Evolutionary conservation across 2,113 vertebrate genomes (phyloP).

Genomic region (Strix aluco): DNA sequence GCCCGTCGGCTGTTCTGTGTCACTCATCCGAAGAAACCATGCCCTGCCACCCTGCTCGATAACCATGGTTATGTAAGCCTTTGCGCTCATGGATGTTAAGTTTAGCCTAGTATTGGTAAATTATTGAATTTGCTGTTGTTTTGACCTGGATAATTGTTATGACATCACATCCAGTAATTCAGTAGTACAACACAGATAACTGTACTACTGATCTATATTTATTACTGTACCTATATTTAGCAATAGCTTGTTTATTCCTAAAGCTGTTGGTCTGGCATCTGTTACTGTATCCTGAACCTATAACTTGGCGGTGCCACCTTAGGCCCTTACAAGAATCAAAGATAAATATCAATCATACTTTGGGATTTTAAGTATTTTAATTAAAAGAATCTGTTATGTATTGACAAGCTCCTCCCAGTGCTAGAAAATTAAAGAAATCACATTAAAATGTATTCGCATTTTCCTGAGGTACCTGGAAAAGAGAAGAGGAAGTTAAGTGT

Average conservation of each 20-base stretch:
- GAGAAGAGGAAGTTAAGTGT: background rate
- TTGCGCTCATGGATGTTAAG: background rate
- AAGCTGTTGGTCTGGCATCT: background rate
- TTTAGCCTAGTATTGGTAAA: background rate
- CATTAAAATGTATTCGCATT: background rate
- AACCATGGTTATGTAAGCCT: background rate
- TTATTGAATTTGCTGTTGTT: background rate
- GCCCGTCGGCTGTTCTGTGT: background rate
- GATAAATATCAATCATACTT: background rate
- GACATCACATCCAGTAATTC: no score
- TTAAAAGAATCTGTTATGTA: background rate
- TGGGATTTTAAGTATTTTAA: background rate
- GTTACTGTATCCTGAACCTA: background rate
- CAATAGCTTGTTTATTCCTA: background rate
- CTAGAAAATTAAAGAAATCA: background rate
- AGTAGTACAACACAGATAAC: background rate
- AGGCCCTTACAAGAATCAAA: background rate
- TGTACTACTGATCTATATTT: background rate
- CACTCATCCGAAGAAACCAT: no score
- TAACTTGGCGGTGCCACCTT: background rate
- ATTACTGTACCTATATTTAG: background rate
- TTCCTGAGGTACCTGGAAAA: background rate
- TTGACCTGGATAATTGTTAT: background rate
- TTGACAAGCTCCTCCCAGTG: background rate
- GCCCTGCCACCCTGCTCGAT: background rate